Evolutionary conservation across 1,140 invertebrate species (phyloP).

Genomic region (Drosophila setifemur): DNA sequence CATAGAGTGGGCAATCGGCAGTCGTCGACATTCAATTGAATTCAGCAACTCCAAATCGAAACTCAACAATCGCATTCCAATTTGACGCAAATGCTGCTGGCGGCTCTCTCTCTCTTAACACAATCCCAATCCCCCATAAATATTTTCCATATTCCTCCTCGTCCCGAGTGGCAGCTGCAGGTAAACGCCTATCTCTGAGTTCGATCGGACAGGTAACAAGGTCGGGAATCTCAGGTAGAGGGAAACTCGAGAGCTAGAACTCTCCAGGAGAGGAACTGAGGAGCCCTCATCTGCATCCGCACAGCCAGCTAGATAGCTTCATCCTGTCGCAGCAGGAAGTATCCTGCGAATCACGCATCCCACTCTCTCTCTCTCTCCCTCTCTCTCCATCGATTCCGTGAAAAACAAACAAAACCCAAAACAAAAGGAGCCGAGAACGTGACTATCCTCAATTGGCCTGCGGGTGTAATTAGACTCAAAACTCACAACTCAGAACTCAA

Average conservation of each 20-base stretch:
- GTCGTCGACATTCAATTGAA: too few relatives aligned
- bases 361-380: background rate
- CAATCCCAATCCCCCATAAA: background rate
- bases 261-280: too few relatives aligned
- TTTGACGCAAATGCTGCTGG: constrained; percentile 21
- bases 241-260: constrained; percentile 1
- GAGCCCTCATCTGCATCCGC: constrained; percentile 31
- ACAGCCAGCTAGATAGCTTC: constrained; percentile 18
- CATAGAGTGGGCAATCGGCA: background rate
- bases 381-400: background rate
- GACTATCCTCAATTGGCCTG: constrained; percentile 33
- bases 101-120: background rate
- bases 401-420: background rate
- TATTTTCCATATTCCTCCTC: background rate
- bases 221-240: background rate
- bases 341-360: constrained; percentile 34
- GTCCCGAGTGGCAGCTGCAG: constrained; percentile 48
- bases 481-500: too few relatives aligned
- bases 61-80: constrained; percentile 38
- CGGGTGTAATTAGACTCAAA: constrained; percentile 50
- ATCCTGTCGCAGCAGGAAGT: constrained; percentile 70
- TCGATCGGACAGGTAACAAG: constrained; percentile 75
- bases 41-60: too few relatives aligned
- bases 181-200: constrained; percentile 63
- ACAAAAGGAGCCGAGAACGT: background rate